Evolutionary conservation across 2,888 invertebrate species (phyloP).

Genomic region (Incurvaria masculella): DNA sequence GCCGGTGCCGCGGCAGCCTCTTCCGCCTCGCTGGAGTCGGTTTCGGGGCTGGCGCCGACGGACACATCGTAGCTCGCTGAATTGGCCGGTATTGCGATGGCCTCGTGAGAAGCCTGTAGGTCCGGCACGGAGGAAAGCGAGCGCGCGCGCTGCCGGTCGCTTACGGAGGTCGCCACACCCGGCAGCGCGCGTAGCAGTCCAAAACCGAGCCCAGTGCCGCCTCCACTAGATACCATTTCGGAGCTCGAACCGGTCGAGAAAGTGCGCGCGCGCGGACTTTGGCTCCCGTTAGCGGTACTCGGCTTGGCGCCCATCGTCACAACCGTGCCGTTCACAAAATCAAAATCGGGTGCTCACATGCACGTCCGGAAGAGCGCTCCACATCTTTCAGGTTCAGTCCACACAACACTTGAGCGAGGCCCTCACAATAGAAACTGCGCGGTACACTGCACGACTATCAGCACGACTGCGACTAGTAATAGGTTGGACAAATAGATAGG

Average conservation of each 20-base stretch:
- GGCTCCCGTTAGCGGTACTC: constrained; percentile 75
- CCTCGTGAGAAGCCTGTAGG: constrained; percentile 59
- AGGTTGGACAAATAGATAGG: constrained; percentile 33
- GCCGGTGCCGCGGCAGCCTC: constrained; percentile 47
- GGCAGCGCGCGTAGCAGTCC: constrained; percentile 68
- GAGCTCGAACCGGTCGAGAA: constrained; percentile 73
- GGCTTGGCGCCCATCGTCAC: constrained; percentile 78
- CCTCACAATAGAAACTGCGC: background rate
- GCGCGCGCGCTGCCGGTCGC: constrained; percentile 77
- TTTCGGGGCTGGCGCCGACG: constrained; percentile 64
- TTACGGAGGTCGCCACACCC: constrained; percentile 69
- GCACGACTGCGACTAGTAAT: constrained; percentile 15
- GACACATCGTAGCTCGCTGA: constrained; percentile 62
- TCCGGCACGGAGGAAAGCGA: constrained; percentile 83
- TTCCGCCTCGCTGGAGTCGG: constrained; percentile 67
- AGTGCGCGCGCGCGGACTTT: constrained; percentile 70
- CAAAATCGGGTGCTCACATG: background rate
- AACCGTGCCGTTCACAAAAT: constrained; percentile 29
- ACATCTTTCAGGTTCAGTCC: background rate
- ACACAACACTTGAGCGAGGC: background rate
- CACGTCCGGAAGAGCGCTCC: background rate
- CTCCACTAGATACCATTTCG: constrained; percentile 57
- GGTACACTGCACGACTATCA: background rate
- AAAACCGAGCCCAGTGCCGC: constrained; percentile 47
- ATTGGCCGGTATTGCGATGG: constrained; percentile 61